Evolutionary conservation across 2,113 vertebrate genomes (phyloP), one percentile per base, ranked within the genome.

Genomic region (Hyla sarda): DNA sequence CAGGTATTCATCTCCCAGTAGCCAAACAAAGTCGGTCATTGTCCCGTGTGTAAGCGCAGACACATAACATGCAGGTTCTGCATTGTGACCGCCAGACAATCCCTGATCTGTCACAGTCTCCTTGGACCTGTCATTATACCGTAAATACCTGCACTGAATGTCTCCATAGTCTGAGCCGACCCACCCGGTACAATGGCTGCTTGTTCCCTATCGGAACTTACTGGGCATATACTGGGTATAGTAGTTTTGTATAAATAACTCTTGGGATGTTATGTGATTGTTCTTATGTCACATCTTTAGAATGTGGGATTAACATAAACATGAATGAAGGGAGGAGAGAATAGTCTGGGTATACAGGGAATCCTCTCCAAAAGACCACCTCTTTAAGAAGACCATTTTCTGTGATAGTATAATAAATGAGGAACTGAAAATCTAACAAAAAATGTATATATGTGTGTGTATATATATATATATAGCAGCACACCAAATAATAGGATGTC

Each of bases 141-240:
- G 76, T 23, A 37, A 79, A 58, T 79, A 79, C 76, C 73, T 79
- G 76, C 76, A 58, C 21, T 48, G 13, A 75, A 75, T 28, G 73
- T 4, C n/a, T 25, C 45, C 23, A n/a, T 34, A 17, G 52, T 79
- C 73, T 41, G 30, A n/a, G 16, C 69, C 3, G 19, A 2, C 34
- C 32, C 71, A 6, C 19, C 21, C 37, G 6, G n/a, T 9, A 47
- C 71, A 37, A 72, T 72, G 1, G 9, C 69, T 72, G 69, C 34
- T 41, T 21, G 69, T 72, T 72, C 34, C 10, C 32, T 21, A 21
- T 6, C 10, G 21, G 6, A 34, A 21, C 62, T 5, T 19, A 16
- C 32, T 21, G 30, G 16, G 1, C 14, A 34, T 21, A 69, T 19
- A 21, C 16, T 19, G 4, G 2, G 25, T 23, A 8, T 23, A 21